A percentile compares a stretch with the other conserved stretches of the same genome.
phyloP scores from a whole-genome alignment of 1,140 invertebrate species.

The Pachypeltis micranthus region DNA sequence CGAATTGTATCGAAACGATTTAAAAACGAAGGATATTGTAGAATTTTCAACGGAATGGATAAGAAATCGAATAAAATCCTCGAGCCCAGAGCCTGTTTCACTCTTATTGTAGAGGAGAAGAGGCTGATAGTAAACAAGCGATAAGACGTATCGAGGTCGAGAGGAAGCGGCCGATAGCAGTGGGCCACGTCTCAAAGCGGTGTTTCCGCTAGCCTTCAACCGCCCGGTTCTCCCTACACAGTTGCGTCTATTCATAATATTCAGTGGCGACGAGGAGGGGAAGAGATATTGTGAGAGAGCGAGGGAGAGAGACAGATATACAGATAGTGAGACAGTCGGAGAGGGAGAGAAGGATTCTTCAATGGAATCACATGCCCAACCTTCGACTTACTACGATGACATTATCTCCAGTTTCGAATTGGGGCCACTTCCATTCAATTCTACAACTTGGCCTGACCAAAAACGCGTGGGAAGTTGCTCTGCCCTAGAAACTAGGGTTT shows the following conservation, averaged over 20 bases:
- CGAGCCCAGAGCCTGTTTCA: neutral
- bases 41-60: neutral
- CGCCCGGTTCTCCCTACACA: neutral
- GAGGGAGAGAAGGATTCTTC: neutral
- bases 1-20: no score
- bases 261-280: neutral
- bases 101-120: neutral
- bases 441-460: no score
- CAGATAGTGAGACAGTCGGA: no score
- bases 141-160: neutral
- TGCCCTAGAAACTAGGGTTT: no score
- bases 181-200: neutral
- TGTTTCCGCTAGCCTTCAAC: neutral
- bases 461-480: no score
- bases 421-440: no score
- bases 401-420: no score
- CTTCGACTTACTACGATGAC: no score
- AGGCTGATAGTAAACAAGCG: neutral
- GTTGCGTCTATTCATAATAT: neutral
- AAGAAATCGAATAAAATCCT: neutral
- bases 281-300: no score
- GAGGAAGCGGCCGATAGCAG: neutral
- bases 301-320: no score
- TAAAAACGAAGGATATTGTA: no score
- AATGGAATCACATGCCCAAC: neutral